Evolutionary conservation across 2,113 vertebrate genomes (phyloP), one percentile per base, ranked within the genome.

Genomic region (Mormyrus iriodes): DNA sequence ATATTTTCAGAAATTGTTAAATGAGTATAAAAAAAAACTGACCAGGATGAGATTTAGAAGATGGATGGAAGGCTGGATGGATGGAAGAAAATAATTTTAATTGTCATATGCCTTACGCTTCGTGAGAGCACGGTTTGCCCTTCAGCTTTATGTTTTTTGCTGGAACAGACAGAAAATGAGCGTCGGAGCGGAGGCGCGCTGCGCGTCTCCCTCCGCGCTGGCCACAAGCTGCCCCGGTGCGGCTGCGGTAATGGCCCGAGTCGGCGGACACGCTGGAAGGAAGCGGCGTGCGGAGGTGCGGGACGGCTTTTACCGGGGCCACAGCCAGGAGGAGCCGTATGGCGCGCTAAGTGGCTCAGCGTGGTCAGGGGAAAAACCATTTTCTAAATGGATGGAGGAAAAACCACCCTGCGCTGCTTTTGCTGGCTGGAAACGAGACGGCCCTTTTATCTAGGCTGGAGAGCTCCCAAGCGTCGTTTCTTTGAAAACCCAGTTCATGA

Each of bases 291-390:
- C 52, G 4, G 17, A 58, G 55, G 90, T 92, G 92, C 89, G 91
- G 90, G 89, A 90, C 91, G 89, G 92, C 93, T 95, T 96, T 95
- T 94, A 95, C 96, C 94, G 95, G 90, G 91, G 93, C 93, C 92
- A 93, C 94, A 95, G 95, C 95, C 95, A 94, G 94, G 95, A 96
- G 94, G 95, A 93, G 92, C 95, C 94, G 93, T 94, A 93, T 94
- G 95, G 94, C 94, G 95, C 93, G 94, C 94, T 96, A 96, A 96
- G 96, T 96, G 95, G 95, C 95, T 94, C 95, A 95, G 95, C 95
- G 91, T 95, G 95, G 93, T 93, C 35, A 2, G 73, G 94, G 93
- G 95, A 95, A 96, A 95, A 95, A 94, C 94, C 93, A 95, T 96
- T 96, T 96, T 95, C 95, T 96, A 96, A 96, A 95, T 95, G 95